Conservation (phyloP, 2,888 invertebrate genomes). For the Phytoseiulus persimilis region DNA sequence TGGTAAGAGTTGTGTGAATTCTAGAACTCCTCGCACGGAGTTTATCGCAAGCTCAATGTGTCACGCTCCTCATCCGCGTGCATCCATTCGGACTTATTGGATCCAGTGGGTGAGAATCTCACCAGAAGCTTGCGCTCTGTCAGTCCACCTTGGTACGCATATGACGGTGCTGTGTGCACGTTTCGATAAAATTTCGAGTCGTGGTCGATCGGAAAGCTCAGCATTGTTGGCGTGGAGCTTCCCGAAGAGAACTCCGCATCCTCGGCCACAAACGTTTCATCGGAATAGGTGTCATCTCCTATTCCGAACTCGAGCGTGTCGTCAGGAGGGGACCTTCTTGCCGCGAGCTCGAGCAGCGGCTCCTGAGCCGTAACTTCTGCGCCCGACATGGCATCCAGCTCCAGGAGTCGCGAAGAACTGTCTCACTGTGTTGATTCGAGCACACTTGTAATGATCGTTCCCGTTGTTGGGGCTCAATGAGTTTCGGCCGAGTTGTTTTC, state of each 20-base stretch:
- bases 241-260: not conserved
- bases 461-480: not conserved
- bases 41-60: too few relatives aligned
- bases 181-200: not conserved
- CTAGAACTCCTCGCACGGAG: too few relatives aligned
- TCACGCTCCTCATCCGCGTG: too few relatives aligned
- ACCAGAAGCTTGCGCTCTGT: not conserved
- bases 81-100: too few relatives aligned
- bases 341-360: not conserved
- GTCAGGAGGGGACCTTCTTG: not conserved
- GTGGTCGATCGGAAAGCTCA: not conserved
- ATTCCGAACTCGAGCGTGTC: not conserved
- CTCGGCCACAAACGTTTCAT: constrained; percentile 20
- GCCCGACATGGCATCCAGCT: not conserved
- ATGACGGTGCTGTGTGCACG: not conserved
- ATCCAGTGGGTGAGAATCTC: too few relatives aligned
- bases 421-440: not conserved
- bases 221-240: constrained; percentile 11
- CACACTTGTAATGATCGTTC: not conserved
- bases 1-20: too few relatives aligned
- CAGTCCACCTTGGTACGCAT: not conserved
- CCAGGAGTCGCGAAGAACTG: not conserved
- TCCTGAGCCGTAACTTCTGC: not conserved
- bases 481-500: not conserved
- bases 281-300: constrained; percentile 15